Percentiles rank a stretch among this genome's conserved stretches.
Evolutionary conservation across 1,140 invertebrate species (phyloP).

Genomic region (Eupristina koningsbergeri): DNA sequence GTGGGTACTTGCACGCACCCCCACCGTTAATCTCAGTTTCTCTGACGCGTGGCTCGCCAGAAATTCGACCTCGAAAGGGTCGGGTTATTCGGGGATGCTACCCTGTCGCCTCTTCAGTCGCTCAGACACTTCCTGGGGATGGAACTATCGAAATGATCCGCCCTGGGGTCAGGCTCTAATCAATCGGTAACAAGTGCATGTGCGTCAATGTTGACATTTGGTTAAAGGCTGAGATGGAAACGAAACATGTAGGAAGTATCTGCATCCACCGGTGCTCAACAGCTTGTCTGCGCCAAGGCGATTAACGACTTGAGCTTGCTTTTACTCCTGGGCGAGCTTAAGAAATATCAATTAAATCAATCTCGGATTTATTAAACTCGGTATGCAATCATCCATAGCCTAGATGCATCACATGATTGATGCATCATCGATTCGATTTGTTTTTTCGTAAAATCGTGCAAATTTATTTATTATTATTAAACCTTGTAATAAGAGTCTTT

Average conservation of each 20-base stretch:
- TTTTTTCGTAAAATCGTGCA: no score
- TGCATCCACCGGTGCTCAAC: no score
- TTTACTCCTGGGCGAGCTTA: background rate
- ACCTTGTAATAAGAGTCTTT: no score
- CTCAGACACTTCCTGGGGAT: background rate
- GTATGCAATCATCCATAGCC: no score
- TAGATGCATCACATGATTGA: no score
- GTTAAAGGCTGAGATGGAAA: background rate
- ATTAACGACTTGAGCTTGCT: background rate
- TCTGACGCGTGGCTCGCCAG: no score
- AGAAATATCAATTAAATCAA: slow-evolving; percentile 1
- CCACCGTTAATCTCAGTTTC: background rate
- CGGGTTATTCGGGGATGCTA: background rate
- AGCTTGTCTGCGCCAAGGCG: background rate
- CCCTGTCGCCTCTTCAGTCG: background rate
- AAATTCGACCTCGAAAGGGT: background rate
- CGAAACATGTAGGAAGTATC: background rate
- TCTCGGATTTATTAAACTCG: no score
- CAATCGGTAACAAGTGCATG: background rate
- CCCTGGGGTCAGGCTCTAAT: background rate
- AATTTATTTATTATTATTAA: no score
- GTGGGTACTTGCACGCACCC: background rate
- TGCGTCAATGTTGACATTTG: background rate
- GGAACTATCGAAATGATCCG: background rate
- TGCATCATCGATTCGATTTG: no score